Evolutionary conservation across 30 jellyfish, hydroid and myxozoan species (phyloP), one percentile per base, ranked within the genome.

Genomic region (Cassiopea xamachana): DNA sequence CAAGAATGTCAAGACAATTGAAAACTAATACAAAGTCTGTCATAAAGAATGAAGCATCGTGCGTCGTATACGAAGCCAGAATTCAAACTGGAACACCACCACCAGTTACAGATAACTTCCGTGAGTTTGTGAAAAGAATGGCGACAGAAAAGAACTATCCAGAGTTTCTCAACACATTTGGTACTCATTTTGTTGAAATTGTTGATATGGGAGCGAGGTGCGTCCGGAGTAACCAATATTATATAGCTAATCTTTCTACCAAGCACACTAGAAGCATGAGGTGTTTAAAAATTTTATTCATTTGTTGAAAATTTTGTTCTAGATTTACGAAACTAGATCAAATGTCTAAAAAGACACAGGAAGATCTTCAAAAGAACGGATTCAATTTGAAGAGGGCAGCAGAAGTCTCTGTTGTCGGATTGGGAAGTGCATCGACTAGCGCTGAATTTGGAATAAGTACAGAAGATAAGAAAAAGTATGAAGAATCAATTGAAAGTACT

Each of bases 201-300:
- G 62, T 87, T 47, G 79, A 75, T 27, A 78, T 78, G 94, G 94
- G 94, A 60, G 94, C 94, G 39, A 87, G 94, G 94, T 87, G 62
- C 12, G 77, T 0, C 44, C 61, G 17, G 73, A 0, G 46, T 74
- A 10, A 64, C 7, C 19, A 27, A 27, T 27, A 27, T 27, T 27
- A 27, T 27, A 27, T 27, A 27, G 39, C 39, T 27, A 27, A 27
- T 27, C 39, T 27, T 27, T 27, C 39, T 27, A 27, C 39, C 39
- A 27, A 27, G 39, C 39, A 27, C 39, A 27, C 39, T 27, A 27
- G 39, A 27, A 27, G 39, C 39, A 27, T 27, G 39, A 27, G 39
- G 39, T 27, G 39, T 27, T 27, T 27, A 27, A 27, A 0, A 27
- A 27, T 27, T 27, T 27, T 27, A 27, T 27, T 27, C 39, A 27